Conservation (phyloP, 2,113 vertebrate genomes). For the Syngnathoides biaculeatus region DNA sequence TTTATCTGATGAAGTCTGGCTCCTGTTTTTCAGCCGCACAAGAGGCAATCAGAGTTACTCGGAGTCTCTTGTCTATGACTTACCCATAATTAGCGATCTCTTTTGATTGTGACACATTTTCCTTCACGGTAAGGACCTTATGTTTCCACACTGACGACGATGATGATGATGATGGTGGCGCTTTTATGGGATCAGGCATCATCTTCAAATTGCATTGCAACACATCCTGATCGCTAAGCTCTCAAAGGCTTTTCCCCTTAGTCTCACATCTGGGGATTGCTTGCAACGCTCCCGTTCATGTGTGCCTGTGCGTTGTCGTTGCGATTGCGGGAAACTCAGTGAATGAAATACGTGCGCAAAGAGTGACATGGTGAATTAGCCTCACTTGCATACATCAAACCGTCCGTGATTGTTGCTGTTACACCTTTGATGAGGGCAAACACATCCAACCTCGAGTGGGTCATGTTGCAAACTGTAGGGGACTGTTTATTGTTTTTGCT, state of each 20-base stretch:
- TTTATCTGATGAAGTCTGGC: constrained; percentile 41
- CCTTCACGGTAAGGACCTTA: constrained; percentile 9
- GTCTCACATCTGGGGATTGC: constrained; percentile 8
- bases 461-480: not conserved
- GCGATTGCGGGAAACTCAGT: constrained; percentile 14
- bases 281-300: constrained; percentile 8
- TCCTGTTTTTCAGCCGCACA: constrained; percentile 30
- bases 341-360: not conserved
- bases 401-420: not conserved
- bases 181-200: constrained; percentile 30
- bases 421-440: not conserved
- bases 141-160: constrained; percentile 18
- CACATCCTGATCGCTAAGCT: not conserved
- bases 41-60: constrained; percentile 58
- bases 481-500: not conserved
- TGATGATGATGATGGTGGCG: constrained; percentile 7
- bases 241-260: constrained; percentile 8
- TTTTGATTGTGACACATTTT: constrained; percentile 22
- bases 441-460: not conserved
- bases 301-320: not conserved
- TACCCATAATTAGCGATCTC: constrained; percentile 44
- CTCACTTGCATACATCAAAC: not conserved
- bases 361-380: not conserved
- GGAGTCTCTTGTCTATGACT: constrained; percentile 18
- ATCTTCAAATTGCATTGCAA: constrained; percentile 11